Conservation (phyloP, 2,797 vertebrate genomes). For the Anomalospiza imberbis region DNA sequence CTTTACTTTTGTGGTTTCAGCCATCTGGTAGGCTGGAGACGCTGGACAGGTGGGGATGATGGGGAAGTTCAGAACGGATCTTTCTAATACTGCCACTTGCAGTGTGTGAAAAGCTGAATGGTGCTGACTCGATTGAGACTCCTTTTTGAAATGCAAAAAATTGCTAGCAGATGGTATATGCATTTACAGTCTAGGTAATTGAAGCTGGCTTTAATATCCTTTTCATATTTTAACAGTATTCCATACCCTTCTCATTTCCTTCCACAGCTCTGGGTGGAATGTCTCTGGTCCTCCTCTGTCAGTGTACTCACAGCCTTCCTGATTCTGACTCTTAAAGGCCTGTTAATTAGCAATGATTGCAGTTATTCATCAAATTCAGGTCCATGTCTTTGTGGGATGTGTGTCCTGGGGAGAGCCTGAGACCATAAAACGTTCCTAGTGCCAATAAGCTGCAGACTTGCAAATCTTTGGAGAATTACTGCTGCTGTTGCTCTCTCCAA, state of each 20-base stretch:
- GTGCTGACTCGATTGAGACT: neutral
- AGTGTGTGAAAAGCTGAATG: neutral
- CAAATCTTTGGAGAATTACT: neutral
- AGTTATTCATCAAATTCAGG: neutral
- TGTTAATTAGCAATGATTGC: neutral
- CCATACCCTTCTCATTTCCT: neutral
- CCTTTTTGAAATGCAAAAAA: neutral
- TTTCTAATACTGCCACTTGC: neutral
- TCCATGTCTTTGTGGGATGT: neutral
- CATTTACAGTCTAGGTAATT: neutral
- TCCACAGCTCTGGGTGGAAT: neutral
- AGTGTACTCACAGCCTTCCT: neutral
- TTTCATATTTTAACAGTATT: neutral
- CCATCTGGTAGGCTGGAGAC: neutral
- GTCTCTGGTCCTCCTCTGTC: neutral
- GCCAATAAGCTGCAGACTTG: neutral
- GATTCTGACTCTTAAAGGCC: neutral
- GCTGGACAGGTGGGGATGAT: neutral
- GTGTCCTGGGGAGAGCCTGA: neutral
- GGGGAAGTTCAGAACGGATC: neutral
- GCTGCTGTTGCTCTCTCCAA: neutral
- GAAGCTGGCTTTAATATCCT: neutral
- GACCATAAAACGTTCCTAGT: rapidly evolving
- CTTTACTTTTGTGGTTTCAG: slow-evolving; percentile 23
- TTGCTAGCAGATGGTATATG: neutral